Percentiles rank a stretch among this genome's conserved stretches.
These are phyloP conservation scores for Nestor notabilis DNA, from an alignment of 2,113 vertebrate genomes.

Conservation along the genomic window DNA sequence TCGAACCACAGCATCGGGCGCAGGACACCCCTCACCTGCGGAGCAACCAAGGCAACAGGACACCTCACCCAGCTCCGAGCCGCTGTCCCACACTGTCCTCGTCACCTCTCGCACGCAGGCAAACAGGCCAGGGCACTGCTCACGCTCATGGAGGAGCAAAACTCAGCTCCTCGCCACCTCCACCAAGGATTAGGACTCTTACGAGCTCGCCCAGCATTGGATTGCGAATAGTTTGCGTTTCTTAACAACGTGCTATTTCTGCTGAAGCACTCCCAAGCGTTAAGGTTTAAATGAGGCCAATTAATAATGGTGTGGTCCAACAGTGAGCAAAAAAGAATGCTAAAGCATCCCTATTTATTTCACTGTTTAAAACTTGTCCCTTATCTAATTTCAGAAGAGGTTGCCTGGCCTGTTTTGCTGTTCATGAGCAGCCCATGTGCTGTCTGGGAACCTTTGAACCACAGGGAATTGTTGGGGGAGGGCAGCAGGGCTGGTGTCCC, in stretches of 20 bases:
- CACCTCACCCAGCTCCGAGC: rapidly evolving
- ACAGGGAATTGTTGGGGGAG: not conserved
- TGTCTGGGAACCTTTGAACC: rapidly evolving
- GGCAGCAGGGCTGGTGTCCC: not conserved
- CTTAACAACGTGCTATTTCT: not conserved
- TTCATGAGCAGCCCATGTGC: rapidly evolving
- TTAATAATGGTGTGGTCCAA: not conserved
- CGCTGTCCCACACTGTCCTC: not conserved
- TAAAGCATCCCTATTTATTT: not conserved
- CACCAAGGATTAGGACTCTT: not conserved
- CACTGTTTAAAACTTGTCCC: not conserved
- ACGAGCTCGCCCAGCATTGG: rapidly evolving
- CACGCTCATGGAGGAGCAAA: rapidly evolving
- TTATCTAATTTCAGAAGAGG: not conserved
- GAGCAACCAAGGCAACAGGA: rapidly evolving
- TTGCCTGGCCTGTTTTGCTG: not conserved
- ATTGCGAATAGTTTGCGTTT: not conserved
- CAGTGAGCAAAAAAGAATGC: not conserved
- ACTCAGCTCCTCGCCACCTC: not conserved
- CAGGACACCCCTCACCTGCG: rapidly evolving
- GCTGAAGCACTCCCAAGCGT: not conserved
- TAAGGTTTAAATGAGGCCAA: not conserved
- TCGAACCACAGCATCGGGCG: rapidly evolving
- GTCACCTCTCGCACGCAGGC: not conserved
- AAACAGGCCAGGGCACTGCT: not conserved